Percentiles rank a stretch among this genome's conserved stretches.
Evolutionary conservation across 2,113 vertebrate genomes (phyloP).

Genomic region (Nestor notabilis): DNA sequence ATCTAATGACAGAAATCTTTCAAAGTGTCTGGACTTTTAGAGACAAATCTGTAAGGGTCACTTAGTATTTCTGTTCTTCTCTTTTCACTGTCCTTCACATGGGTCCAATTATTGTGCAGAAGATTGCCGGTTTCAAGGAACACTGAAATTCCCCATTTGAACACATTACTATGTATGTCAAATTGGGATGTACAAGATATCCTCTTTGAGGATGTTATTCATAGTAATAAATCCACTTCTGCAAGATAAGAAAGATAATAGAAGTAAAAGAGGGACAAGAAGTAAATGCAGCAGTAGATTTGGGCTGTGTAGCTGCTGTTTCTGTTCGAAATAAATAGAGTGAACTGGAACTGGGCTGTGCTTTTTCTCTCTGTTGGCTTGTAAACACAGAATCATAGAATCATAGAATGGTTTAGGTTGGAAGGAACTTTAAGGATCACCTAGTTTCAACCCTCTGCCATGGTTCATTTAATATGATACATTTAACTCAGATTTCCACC

Average conservation of each 20-base stretch:
- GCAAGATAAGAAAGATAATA: background rate
- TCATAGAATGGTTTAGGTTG: background rate
- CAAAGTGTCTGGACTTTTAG: background rate
- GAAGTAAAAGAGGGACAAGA: background rate
- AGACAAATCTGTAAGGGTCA: background rate
- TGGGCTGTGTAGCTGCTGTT: background rate
- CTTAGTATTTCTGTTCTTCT: background rate
- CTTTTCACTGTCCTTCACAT: background rate
- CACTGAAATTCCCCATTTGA: background rate
- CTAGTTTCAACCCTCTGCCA: background rate
- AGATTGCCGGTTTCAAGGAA: background rate
- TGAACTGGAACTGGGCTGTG: background rate
- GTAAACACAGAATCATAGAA: background rate
- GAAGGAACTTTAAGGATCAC: background rate
- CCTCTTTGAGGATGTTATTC: background rate
- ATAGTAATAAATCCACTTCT: background rate
- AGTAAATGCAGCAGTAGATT: background rate
- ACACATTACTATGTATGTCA: background rate
- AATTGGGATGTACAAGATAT: background rate
- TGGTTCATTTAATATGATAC: background rate
- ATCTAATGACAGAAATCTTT: background rate
- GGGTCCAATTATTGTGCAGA: background rate
- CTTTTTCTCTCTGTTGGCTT: background rate
- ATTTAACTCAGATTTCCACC: background rate
- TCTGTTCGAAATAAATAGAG: background rate